Base-by-base conservation (phyloP, 2,888 invertebrate genomes). In the Cheilosia vulpina region DNA sequence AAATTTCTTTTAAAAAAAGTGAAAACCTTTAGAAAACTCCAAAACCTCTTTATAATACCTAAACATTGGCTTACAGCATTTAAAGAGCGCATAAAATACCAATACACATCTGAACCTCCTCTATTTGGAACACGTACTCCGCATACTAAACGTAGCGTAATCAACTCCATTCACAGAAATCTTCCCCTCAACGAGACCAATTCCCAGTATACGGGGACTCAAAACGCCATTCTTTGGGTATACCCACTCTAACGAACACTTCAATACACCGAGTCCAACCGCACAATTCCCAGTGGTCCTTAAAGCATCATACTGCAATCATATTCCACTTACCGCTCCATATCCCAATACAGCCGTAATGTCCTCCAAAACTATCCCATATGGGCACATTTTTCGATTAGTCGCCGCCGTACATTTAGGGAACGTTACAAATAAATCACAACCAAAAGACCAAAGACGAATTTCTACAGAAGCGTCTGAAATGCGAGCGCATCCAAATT, bases 361-460 rank as follows among this genome's bases (percentile, higher is more conserved):
- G 57, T 52, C 63, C n/a, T 31, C 24, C 31, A 60, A 47, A 72
- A 57, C 62, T 66, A 81, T 69, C 77, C 81, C 85, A 87, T 81
- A 81, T 87, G 85, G 85, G 77, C 81, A 77, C 71, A 87, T 87
- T 87, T 71, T 38, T 52, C 58, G 27, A 79, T 80, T 85, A 79
- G 80, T 75, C 84, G 80, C 75, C 75, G 47, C 13, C 9, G 17
- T 62, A 47, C 66, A 65, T 71, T 65, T 55, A 73, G 69, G 83
- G 60, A 66, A 50, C 50, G 71, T 60, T 85, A 76, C 66, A 62
- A 76, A 85, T 85, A 85, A 85, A 85, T 85, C 84, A 85, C 45
- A 68, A 63, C 34, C 24, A 66, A 76, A 57, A 45, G 31, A 38
- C 24, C 62, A 76, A 57, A 45, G 31, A 38, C 17, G 38, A 45